phyloP scores from a whole-genome alignment of 1,140 invertebrate species.

The Drosophila jambulina region DNA sequence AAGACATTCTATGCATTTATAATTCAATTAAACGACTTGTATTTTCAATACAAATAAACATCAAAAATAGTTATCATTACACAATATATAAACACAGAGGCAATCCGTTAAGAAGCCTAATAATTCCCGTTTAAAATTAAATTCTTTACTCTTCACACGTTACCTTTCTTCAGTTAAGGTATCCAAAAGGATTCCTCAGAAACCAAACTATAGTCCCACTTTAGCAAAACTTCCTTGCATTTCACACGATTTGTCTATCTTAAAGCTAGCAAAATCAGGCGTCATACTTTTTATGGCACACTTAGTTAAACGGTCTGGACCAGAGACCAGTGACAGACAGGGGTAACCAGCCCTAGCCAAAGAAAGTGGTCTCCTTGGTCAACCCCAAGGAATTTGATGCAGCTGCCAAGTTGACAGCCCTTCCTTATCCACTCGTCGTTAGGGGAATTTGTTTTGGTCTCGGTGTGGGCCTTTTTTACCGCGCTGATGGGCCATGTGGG shows the following conservation, averaged over 20 bases:
- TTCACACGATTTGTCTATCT: not conserved
- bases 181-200: not conserved
- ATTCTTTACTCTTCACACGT: not conserved
- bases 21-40: too few species aligned
- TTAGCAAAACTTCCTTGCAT: not conserved
- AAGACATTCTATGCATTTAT: too few species aligned
- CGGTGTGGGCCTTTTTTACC: constrained; percentile 50
- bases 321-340: constrained; percentile 2
- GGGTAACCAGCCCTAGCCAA: constrained; percentile 13
- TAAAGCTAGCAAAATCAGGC: not conserved
- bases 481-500: constrained; percentile 47
- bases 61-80: not conserved
- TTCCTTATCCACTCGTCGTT: constrained; percentile 50
- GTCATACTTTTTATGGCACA: constrained; percentile 69
- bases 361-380: constrained; percentile 13
- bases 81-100: not conserved
- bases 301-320: constrained; percentile 67
- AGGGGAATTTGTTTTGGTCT: constrained; percentile 48
- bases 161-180: too few species aligned
- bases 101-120: not conserved
- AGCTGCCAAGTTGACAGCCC: constrained; percentile 40
- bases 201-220: not conserved
- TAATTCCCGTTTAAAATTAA: not conserved
- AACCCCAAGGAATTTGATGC: constrained; percentile 54
- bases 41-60: too few species aligned